Base-by-base conservation (phyloP, 2,797 vertebrate genomes). In the Aldrovandia affinis region DNA sequence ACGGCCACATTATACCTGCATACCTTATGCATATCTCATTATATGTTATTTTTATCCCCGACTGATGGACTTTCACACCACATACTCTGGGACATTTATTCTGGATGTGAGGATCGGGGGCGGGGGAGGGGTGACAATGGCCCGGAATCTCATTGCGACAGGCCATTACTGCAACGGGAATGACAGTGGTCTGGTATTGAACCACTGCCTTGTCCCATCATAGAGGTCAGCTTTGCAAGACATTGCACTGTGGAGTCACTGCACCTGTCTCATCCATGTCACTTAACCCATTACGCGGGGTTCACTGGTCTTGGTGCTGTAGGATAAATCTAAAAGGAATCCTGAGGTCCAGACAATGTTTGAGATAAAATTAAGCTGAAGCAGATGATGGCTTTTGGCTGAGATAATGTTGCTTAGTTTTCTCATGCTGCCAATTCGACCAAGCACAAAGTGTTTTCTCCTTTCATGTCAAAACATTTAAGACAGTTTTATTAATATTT, bases 91-190 rank as follows among this genome's bases (percentile, higher is more conserved):
- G 70, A 75, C 42, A 44, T 70, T 63, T 63, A 25, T 63, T n/a
- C 30, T 28, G 63, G 63, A 68, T 14, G 63, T 18, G 9, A 63
- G 6, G 25, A 2, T 28, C 9, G 10, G 65, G 65, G 28, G 30
- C 1, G 68, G 36, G 15, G 68, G 36, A 0, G 68, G 68, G 30
- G 25, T 65, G 39, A 25, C 5, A 25, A 25, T 8, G 4, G 70
- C 33, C 70, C 10, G 5, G 68, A 89, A 87, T 89, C 73, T 12
- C 78, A 88, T 84, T 86, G 88, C 91, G 91, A 88, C 90, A 77
- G 10, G 28, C 42, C 7, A 33, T 42, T 22, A 42, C 28, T 36
- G 39, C 70, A 75, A 15, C 10, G 36, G 70, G 70, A 44, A 6
- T 25, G 18, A 36, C 30, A 15, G 22, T 8, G 39, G 25, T 63